Evolutionary conservation across 2,113 vertebrate species (phyloP).

Genomic region (Melanocharis versteri): DNA sequence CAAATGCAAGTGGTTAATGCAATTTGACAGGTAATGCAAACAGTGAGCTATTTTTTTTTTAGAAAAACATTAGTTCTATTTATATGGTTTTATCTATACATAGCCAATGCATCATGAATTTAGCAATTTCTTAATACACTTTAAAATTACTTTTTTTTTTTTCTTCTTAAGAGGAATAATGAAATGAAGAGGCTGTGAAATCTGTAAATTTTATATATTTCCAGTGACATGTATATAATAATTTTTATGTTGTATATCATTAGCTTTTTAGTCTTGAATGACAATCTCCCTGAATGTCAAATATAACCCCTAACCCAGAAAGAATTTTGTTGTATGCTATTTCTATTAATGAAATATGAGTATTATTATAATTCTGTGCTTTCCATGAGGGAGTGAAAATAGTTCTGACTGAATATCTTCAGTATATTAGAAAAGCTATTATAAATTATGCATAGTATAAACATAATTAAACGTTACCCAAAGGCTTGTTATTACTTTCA

Average conservation of each 20-base stretch:
- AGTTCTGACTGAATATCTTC: background rate
- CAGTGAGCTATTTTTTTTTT: background rate
- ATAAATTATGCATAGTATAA: conserved; percentile 17
- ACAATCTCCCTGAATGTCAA: background rate
- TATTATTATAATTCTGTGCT: background rate
- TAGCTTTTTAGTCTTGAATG: background rate
- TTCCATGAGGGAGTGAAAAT: background rate
- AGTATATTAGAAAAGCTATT: background rate
- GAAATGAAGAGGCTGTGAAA: background rate
- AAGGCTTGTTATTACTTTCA: background rate
- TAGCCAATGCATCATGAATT: background rate
- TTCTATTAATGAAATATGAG: background rate
- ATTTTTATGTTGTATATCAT: background rate
- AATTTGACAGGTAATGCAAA: background rate
- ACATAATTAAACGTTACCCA: conserved; percentile 23
- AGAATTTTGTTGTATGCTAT: background rate
- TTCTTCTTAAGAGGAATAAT: background rate
- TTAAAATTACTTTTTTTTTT: background rate
- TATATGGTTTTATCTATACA: background rate
- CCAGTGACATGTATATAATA: background rate
- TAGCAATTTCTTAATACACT: background rate
- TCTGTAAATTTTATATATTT: background rate
- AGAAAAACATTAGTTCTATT: background rate
- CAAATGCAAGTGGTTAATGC: background rate
- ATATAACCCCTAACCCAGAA: background rate